These are phyloP conservation scores for Caenorhabditis drosophilae DNA, from an alignment of 2,888 invertebrate species.

Conservation along the genomic window DNA sequence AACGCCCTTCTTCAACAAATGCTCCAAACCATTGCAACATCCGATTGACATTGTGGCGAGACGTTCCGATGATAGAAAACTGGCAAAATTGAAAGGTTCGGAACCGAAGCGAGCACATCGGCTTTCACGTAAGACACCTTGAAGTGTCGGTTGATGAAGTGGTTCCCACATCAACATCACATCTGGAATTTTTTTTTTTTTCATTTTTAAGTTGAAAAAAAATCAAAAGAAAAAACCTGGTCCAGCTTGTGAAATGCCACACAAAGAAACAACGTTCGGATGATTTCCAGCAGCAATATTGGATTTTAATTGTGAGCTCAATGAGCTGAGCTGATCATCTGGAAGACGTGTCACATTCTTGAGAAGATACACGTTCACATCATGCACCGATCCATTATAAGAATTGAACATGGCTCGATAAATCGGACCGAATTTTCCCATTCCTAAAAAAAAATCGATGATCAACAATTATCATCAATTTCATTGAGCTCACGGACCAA, in stretches of 20 bases:
- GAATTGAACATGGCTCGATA: conserved; percentile 38
- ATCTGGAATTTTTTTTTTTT: conserved; percentile 20
- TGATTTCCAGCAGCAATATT: conserved; percentile 33
- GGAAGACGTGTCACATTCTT: conserved; percentile 26
- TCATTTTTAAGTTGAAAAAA: too few relatives aligned
- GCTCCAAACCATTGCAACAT: conserved; percentile 33
- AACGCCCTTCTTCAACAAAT: conserved; percentile 25
- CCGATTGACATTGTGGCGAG: conserved; percentile 38
- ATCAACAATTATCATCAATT: too few relatives aligned
- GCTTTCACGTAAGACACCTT: conserved; percentile 39
- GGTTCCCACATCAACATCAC: conserved; percentile 42
- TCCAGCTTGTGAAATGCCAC: conserved; percentile 24
- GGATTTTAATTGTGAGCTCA: conserved; percentile 19
- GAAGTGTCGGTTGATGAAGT: conserved; percentile 32
- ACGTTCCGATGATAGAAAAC: conserved; percentile 39
- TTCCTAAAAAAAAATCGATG: too few relatives aligned
- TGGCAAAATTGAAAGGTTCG: conserved; percentile 35
- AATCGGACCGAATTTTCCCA: conserved; percentile 35
- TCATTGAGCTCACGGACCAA: too few relatives aligned
- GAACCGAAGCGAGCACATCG: conserved; percentile 38
- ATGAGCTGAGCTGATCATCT: conserved; percentile 14
- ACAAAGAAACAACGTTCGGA: conserved; percentile 32
- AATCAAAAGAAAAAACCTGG: conserved; percentile 10
- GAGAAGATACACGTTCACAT: conserved; percentile 35
- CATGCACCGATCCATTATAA: conserved; percentile 34